Evolutionary conservation across 1,140 invertebrate species (phyloP), one percentile per base, ranked within the genome.

Genomic region (Tenebrio molitor): DNA sequence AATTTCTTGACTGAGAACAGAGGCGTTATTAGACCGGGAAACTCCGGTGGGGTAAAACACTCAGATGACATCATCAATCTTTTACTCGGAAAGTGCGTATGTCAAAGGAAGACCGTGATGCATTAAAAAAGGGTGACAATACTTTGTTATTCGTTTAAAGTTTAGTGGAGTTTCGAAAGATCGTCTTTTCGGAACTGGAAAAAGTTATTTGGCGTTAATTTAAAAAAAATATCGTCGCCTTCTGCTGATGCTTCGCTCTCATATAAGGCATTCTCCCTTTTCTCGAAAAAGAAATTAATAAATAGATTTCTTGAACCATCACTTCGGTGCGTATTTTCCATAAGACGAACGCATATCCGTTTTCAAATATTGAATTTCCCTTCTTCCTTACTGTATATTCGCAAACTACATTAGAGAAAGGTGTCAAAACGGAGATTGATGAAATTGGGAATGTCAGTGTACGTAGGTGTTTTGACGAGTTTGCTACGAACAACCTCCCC

Each of bases 341-440:
- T 53, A 53, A 53, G 36, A 5, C 6, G 4, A 2, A 39, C n/a
- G 46, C 21, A 53, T 58, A 58, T 58, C 50, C 50, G 50, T 58
- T 58, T 29, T 29, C 50, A 58, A 12, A 58, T 58, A 58, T 58
- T 58, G 50, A 29, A 58, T 58, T 58, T 58, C 50, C 12, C 23
- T 29, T 58, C 50, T 58, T 58, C 23, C 5, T 29, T 10, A 14
- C 50, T 58, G 50, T 29, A 58, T 29, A 29, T 58, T 58, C 50
- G 23, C 44, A n/a, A 58, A 58, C 50, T 33, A 29, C 23, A 23
- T 58, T 29, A 58, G 50, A 58, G 50, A 29, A 58, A 58, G 50
- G 50, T 58, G 50, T 58, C 50, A 58, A 58, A 58, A 58, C 50
- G 50, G 50, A 58, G 50, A 58, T 58, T 58, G 50, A 58, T 58